Percentiles rank a stretch among this genome's conserved stretches.
Conservation (phyloP, 2,113 vertebrate species). For the Rostratula benghalensis region DNA sequence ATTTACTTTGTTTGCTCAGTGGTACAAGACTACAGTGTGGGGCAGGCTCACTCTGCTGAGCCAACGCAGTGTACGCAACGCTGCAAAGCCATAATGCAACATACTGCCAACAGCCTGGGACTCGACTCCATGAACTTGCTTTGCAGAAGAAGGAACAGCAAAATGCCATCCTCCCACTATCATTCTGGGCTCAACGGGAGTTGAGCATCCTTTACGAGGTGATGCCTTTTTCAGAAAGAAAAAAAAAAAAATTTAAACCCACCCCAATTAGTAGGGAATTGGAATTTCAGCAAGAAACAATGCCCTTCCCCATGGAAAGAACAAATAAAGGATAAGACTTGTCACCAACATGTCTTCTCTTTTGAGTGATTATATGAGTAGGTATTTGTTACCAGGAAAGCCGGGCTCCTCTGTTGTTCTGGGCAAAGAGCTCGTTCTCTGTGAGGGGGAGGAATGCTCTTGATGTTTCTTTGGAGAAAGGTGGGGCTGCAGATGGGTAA, state of each 20-base stretch:
- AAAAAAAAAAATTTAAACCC: neutral
- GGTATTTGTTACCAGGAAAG: slow-evolving; percentile 16
- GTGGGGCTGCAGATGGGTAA: slow-evolving; percentile 19
- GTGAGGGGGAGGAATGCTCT: slow-evolving; percentile 10
- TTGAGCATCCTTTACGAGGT: neutral
- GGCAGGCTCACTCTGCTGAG: neutral
- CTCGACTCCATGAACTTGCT: neutral
- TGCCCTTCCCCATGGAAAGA: neutral
- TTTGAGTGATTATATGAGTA: neutral
- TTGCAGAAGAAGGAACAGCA: neutral
- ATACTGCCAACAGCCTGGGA: neutral
- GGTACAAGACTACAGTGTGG: neutral
- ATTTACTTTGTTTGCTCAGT: neutral
- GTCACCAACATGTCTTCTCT: neutral
- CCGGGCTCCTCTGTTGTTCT: slow-evolving; percentile 1
- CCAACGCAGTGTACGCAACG: neutral
- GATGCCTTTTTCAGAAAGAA: neutral
- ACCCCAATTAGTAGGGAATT: neutral
- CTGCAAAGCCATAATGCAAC: neutral
- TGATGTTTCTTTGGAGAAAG: neutral
- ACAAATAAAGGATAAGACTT: neutral
- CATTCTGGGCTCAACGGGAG: neutral
- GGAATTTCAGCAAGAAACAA: neutral
- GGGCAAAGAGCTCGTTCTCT: neutral
- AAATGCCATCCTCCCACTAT: neutral